These are phyloP conservation scores for Tachysurus fulvidraco DNA, from an alignment of 2,113 vertebrate genomes.

Conservation along the genomic window DNA sequence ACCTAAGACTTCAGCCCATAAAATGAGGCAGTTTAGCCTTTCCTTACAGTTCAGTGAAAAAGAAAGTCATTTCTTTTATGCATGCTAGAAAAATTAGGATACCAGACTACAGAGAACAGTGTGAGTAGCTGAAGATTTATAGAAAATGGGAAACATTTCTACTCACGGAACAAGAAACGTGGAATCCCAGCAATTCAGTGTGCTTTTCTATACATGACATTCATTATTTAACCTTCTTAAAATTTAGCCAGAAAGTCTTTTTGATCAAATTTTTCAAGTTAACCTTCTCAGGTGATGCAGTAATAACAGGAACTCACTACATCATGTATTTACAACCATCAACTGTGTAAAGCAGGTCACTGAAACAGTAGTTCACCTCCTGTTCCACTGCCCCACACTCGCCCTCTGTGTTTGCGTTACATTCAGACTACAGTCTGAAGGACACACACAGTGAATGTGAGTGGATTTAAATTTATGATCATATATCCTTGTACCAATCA, in stretches of 20 bases:
- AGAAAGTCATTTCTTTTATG: background rate
- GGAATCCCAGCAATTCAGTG: background rate
- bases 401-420: background rate
- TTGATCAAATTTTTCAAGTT: background rate
- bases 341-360: background rate
- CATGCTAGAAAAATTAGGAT: background rate
- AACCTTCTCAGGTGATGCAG: background rate
- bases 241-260: background rate
- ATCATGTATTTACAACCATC: background rate
- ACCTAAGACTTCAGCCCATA: background rate
- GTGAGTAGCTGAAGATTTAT: background rate
- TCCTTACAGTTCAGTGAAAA: background rate
- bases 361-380: background rate
- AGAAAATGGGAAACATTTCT: background rate
- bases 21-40: background rate
- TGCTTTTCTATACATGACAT: background rate
- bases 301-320: background rate
- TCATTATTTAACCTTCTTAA: background rate
- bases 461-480: background rate
- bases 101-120: background rate
- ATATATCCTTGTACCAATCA: background rate
- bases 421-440: background rate
- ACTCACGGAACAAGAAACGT: background rate
- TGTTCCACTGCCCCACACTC: conserved; percentile 13
- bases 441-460: background rate